Evolutionary conservation across 2,888 invertebrate genomes (phyloP).

Genomic region (Hirtodrosophila confusa): DNA sequence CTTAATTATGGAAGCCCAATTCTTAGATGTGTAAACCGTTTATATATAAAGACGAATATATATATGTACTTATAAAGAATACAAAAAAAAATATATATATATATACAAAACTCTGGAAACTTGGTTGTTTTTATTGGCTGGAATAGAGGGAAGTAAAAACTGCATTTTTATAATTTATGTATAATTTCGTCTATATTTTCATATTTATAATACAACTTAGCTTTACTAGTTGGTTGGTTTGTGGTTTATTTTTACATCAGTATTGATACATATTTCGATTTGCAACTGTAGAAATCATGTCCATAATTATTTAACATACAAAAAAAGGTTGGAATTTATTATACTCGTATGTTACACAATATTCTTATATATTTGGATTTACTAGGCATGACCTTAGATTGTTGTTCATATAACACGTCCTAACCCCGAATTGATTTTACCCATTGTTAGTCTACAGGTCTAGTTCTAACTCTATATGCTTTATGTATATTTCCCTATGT

Average conservation of each 20-base stretch:
- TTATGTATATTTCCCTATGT: constrained; percentile 58
- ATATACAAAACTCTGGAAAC: constrained; percentile 1
- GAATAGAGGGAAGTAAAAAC: constrained; percentile 16
- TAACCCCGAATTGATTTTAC: constrained; percentile 6
- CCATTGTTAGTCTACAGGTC: constrained; percentile 13
- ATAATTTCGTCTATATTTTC: constrained; percentile 81
- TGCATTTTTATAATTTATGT: constrained; percentile 67
- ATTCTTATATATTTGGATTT: constrained; percentile 56
- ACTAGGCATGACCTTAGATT: constrained; percentile 55
- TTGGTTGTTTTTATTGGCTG: no score
- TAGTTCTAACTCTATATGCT: constrained; percentile 31
- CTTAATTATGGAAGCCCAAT: constrained; percentile 44
- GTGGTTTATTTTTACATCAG: constrained; percentile 42
- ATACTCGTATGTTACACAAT: constrained; percentile 41
- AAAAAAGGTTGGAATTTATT: constrained; percentile 34
- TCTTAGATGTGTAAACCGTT: constrained; percentile 64
- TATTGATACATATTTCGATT: constrained; percentile 46
- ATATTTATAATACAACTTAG: constrained; percentile 78
- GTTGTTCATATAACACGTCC: constrained; percentile 31
- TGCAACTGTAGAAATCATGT: constrained; percentile 38
- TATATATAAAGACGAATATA: constrained; percentile 53
- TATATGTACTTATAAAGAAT: constrained; percentile 53
- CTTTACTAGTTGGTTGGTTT: constrained; percentile 58
- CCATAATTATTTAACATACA: constrained; percentile 59
- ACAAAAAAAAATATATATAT: constrained; percentile 30